These are phyloP conservation scores for Nomada ruficornis DNA, from an alignment of 2,888 invertebrate genomes.

Conservation along the genomic window DNA sequence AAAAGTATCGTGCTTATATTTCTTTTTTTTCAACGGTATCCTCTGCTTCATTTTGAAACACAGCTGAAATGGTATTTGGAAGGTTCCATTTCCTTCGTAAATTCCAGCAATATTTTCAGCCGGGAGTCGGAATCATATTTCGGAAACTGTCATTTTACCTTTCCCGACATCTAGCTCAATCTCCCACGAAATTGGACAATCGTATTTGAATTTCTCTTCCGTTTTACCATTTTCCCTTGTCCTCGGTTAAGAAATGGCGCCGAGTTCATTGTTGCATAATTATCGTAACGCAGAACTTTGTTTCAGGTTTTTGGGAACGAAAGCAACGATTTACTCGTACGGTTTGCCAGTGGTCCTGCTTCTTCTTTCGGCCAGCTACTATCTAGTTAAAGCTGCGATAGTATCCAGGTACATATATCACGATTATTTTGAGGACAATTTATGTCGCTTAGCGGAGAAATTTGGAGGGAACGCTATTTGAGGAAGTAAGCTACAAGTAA, in stretches of 20 bases:
- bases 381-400: slow-evolving; percentile 86
- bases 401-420: slow-evolving; percentile 84
- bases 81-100: neutral
- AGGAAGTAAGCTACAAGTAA: neutral
- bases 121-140: neutral
- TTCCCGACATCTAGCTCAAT: neutral
- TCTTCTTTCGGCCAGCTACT: slow-evolving; percentile 84
- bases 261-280: too few species aligned
- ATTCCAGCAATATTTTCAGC: neutral
- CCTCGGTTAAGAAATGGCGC: too few species aligned
- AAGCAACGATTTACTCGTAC: slow-evolving; percentile 85
- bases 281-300: neutral
- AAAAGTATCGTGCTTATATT: too few species aligned
- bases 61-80: neutral
- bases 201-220: neutral
- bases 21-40: too few species aligned
- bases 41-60: too few species aligned
- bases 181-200: neutral
- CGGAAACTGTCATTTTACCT: neutral
- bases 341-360: slow-evolving; percentile 85
- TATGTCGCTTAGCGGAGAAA: neutral
- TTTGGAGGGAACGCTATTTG: too few species aligned
- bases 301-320: slow-evolving; percentile 86
- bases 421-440: neutral
- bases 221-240: neutral